Evolutionary conservation across 2,113 vertebrate genomes (phyloP).

Genomic region (Chaetorhynchus papuensis): DNA sequence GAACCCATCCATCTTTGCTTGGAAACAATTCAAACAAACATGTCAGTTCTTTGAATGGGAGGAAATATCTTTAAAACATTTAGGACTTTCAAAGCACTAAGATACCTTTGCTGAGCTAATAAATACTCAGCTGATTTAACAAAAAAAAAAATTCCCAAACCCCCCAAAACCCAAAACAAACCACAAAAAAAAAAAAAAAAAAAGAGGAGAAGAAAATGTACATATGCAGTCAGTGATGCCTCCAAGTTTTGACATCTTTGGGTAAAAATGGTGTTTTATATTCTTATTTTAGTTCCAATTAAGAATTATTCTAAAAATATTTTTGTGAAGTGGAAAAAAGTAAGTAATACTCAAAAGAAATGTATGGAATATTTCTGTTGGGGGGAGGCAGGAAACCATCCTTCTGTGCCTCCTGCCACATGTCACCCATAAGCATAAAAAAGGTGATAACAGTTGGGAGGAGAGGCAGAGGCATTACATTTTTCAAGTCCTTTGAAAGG

Average conservation of each 20-base stretch:
- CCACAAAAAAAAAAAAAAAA: no score
- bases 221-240: not conserved
- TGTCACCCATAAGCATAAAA: not conserved
- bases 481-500: slow-evolving; percentile 2
- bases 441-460: not conserved
- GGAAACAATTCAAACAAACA: not conserved
- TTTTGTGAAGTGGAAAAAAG: not conserved
- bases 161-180: fast-evolving
- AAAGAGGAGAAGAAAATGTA: not conserved
- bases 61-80: not conserved
- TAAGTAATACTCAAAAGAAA: not conserved
- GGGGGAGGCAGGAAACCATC: not conserved
- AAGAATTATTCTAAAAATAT: not conserved
- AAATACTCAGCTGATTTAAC: not conserved
- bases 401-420: not conserved
- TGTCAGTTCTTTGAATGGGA: not conserved
- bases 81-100: not conserved
- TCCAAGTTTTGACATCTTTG: not conserved
- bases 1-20: not conserved
- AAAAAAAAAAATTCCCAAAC: not conserved
- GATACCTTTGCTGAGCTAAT: not conserved
- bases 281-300: not conserved
- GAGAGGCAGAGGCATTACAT: not conserved
- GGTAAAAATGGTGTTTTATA: not conserved
- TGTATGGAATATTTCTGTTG: not conserved